Evolutionary conservation across 2,888 invertebrate species (phyloP), one percentile per base, ranked within the genome.

Genomic region (Panzeria rudis): DNA sequence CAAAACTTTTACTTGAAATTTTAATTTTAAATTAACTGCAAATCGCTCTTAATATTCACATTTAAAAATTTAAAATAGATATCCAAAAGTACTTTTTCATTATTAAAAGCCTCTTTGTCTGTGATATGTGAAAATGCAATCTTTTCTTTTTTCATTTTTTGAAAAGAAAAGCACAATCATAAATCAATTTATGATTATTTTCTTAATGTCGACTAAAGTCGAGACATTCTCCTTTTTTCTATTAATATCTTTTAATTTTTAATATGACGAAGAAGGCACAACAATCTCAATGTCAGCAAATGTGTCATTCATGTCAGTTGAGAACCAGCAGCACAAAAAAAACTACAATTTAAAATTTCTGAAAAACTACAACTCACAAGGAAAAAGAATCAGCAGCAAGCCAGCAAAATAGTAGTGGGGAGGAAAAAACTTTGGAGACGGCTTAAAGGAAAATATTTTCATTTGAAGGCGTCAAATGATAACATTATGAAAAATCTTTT

Each of bases 181-280:
- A 81, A 86, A 83, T 83, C 83, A 83, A 83, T 81, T 86, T 79
- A 73, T 79, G 69, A 72, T 69, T 62, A 68, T 83, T 66, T 54
- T 66, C 23, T 61, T 47, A 47, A 41, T 50, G 66, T 66, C 52
- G 52, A 41, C 79, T 64, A 23, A 44, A 69, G 81, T 77, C 73
- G 72, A 69, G 78, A 85, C 73, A 32, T 38, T n/a, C n/a, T 56
- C 1, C 5, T 68, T 15, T 64, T 56, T 32, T 71, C 59, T n/a
- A 29, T 25, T 35, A 61, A 35, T 25, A 52, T 56, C 41, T 56
- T 52, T 13, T 44, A 9, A 0, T n/a, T 75, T 50, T 52, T 13
- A 50, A 15, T 17, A 72, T 69, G 62, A 82, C 32, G 54, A 82
- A 56, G 52, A 81, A 62, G 69, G 20, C 71, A 44, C 47, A 75